phyloP scores from a whole-genome alignment of 2,888 invertebrate species.

The Pristionchus fissidentatus region DNA sequence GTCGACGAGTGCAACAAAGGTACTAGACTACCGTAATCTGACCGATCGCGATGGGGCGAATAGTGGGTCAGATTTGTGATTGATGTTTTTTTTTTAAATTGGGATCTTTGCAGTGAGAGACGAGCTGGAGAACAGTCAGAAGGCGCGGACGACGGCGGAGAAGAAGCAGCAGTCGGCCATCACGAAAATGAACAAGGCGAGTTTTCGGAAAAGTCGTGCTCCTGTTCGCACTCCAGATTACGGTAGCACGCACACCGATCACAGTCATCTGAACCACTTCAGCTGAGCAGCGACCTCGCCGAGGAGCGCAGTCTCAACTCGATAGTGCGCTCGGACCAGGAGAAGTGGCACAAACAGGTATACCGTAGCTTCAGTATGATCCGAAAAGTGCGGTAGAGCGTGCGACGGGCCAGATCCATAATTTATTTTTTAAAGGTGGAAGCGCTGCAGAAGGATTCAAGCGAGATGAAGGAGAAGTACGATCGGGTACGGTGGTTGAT shows the following conservation, averaged over 20 bases:
- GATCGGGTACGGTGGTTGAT: not conserved
- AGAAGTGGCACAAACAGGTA: conserved; percentile 78
- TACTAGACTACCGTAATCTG: not conserved
- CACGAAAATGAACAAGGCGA: conserved; percentile 82
- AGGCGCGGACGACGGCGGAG: conserved; percentile 79
- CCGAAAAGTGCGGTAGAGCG: not conserved
- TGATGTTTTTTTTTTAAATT: not conserved
- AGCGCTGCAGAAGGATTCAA: conserved; percentile 26
- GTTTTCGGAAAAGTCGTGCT: not conserved
- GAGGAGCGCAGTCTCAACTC: conserved; percentile 81
- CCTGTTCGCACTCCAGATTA: not conserved
- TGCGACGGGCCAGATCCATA: not conserved
- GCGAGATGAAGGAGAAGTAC: conserved; percentile 38
- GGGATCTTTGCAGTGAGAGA: conserved; percentile 15
- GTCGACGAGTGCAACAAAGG: conserved; percentile 46
- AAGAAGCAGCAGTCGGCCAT: conserved; percentile 82
- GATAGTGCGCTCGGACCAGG: conserved; percentile 85
- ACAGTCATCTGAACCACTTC: not conserved
- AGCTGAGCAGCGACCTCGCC: conserved; percentile 60
- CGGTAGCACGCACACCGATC: not conserved
- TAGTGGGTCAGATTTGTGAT: not conserved
- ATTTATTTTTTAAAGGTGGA: not conserved
- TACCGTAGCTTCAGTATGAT: not conserved
- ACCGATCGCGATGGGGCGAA: not conserved
- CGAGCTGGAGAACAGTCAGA: conserved; percentile 55